Percentiles rank a stretch among this genome's conserved stretches.
Conservation (phyloP, 2,888 invertebrate genomes). For the Thymelicus sylvestris region DNA sequence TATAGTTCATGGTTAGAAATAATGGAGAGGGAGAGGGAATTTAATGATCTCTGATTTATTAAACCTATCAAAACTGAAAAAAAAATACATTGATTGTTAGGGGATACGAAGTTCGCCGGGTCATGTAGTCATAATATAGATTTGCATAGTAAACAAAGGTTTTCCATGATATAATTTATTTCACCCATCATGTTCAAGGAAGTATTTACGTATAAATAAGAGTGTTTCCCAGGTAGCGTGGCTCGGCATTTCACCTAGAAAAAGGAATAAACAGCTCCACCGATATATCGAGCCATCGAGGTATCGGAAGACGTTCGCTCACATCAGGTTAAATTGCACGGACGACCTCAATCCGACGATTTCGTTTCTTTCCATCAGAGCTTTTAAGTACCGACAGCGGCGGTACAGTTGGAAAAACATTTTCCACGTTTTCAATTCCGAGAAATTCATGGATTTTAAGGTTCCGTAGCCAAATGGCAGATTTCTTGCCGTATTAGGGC, state of each 20-base stretch:
- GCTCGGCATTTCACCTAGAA: neutral
- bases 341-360: conserved; percentile 34
- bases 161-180: no score
- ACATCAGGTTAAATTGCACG: conserved; percentile 32
- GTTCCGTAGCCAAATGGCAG: neutral
- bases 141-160: no score
- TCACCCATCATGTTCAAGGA: no score
- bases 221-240: neutral
- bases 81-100: no score
- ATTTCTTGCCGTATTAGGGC: no score
- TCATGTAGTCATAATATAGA: no score
- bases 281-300: conserved; percentile 12
- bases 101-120: no score
- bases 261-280: conserved; percentile 3
- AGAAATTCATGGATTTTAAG: conserved; percentile 19
- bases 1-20: no score
- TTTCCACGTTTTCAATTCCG: conserved; percentile 28
- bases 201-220: neutral
- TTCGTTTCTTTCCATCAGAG: conserved; percentile 29
- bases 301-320: conserved; percentile 35
- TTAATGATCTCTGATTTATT: no score
- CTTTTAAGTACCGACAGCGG: conserved; percentile 27
- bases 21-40: no score
- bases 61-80: no score
- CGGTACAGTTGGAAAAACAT: conserved; percentile 22